phyloP scores from a whole-genome alignment of 2,888 invertebrate genomes.

The Cephalotes varians region DNA sequence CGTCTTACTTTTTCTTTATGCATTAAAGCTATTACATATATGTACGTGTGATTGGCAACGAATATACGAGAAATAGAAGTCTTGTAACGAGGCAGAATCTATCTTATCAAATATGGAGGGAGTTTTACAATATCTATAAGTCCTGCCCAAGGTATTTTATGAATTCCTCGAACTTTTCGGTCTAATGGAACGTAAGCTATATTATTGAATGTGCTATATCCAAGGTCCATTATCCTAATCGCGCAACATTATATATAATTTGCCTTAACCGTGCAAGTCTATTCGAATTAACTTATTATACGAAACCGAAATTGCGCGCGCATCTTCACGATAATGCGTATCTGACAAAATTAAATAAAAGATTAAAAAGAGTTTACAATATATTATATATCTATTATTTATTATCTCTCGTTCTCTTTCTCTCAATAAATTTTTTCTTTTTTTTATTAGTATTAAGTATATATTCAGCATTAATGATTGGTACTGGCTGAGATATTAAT shows the following conservation, averaged over 20 bases:
- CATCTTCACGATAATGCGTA: not conserved
- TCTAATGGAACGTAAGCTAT: conserved; percentile 51
- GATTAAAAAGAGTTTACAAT: not conserved
- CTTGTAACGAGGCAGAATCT: conserved; percentile 37
- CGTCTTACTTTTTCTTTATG: conserved; percentile 21
- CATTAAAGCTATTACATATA: conserved; percentile 55
- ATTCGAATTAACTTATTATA: conserved; percentile 50
- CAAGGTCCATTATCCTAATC: conserved; percentile 63
- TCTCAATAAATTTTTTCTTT: too few species aligned
- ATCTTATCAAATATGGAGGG: conserved; percentile 70
- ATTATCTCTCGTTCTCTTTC: too few species aligned
- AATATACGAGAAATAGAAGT: conserved; percentile 11
- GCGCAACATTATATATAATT: conserved; percentile 44
- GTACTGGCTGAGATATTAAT: not conserved
- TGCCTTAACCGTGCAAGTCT: conserved; percentile 15
- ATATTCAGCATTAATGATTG: not conserved
- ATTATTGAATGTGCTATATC: conserved; percentile 57
- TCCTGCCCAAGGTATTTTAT: conserved; percentile 50
- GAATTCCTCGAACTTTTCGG: conserved; percentile 58
- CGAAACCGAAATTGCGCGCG: not conserved
- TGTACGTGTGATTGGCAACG: not conserved
- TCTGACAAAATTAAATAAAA: not conserved
- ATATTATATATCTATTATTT: not conserved
- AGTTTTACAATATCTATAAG: conserved; percentile 49
- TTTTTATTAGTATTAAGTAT: not conserved